Percentiles rank a stretch among this genome's conserved stretches.
phyloP scores from a whole-genome alignment of 2,113 vertebrate species.

The Trinectes maculatus region DNA sequence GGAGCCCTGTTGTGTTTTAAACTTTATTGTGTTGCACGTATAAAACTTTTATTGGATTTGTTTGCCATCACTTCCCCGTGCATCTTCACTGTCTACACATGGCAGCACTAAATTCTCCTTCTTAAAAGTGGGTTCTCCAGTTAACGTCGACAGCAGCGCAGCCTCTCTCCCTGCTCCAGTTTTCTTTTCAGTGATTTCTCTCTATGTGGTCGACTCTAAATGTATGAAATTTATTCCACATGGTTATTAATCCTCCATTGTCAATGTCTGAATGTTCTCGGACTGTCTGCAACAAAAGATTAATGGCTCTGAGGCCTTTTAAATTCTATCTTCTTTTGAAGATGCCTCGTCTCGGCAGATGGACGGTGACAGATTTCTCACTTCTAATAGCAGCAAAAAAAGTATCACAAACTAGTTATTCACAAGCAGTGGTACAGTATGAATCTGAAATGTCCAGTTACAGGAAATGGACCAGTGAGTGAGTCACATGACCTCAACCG shows the following conservation, averaged over 20 bases:
- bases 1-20: neutral
- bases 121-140: neutral
- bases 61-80: neutral
- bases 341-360: neutral
- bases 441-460: neutral
- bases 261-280: neutral
- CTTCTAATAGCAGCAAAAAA: neutral
- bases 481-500: constrained; percentile 28
- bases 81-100: neutral
- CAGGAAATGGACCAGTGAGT: constrained; percentile 8
- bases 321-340: neutral
- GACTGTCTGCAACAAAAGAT: neutral
- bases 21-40: neutral
- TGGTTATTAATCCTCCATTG: neutral
- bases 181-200: neutral
- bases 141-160: neutral
- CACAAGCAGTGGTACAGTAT: constrained; percentile 3
- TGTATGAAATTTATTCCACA: neutral
- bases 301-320: neutral
- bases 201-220: neutral
- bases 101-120: constrained; percentile 1
- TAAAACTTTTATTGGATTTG: neutral
- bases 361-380: neutral
- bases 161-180: neutral
- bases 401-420: too few relatives aligned